Evolutionary conservation across 2,888 invertebrate species (phyloP), one percentile per base, ranked within the genome.

Genomic region (Lithophane leautieri): DNA sequence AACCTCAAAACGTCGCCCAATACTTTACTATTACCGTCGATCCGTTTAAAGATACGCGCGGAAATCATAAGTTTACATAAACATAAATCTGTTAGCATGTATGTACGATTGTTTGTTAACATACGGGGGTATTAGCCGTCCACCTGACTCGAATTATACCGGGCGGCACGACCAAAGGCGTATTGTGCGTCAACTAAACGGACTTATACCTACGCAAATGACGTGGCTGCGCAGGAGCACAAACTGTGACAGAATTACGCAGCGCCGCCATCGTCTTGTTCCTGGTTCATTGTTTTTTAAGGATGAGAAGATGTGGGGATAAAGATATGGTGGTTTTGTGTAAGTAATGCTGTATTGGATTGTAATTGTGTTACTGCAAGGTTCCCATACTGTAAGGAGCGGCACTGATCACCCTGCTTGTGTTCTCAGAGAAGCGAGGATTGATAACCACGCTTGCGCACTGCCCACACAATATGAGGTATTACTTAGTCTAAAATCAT

Each of bases 101-200:
- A 72, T 25, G 70, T 70, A 63, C 85, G 70, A 82, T 82, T 82
- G 83, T 82, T 73, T 70, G 56, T 71, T 72, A 82, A 84, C 82
- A 71, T 76, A 81, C 81, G 61, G 70, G 78, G 76, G 67, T 84
- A 77, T 76, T 85, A 83, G 72, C 70, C 73, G 50, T 80, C 60
- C 87, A 83, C 85, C 82, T 83, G 83, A 87, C 83, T 79, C 50
- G 71, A 81, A 83, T 83, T 83, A 83, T 83, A 58, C 76, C 63
- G 78, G 40, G 87, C 88, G 86, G 88, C 84, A 62, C 54, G 67
- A 76, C 65, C 86, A 87, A 87, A 86, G 86, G 75, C 40, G 70
- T 84, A 87, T 87, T 87, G 86, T 87, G 79, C 88, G 88, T 87
- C 86, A 86, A 85, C 61, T 67, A 61, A 76, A 50, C 86, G 63